A percentile compares a stretch with the other conserved stretches of the same genome.
These are phyloP conservation scores for Chelonoidis abingdonii DNA, from an alignment of 2,113 vertebrate genomes.

Conservation along the genomic window DNA sequence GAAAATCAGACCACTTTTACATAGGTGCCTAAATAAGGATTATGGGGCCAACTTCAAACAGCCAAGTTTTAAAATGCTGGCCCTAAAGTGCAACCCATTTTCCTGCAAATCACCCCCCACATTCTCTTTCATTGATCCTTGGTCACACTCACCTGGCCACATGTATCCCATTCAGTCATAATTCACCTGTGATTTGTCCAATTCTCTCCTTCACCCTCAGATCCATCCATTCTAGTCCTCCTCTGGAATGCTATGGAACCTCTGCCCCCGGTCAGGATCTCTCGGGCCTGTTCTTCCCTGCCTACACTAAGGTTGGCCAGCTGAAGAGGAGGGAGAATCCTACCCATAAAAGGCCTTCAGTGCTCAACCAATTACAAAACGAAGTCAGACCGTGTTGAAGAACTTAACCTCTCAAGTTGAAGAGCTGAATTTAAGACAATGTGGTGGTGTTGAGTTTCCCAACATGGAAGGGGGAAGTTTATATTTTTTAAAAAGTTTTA, in stretches of 20 bases:
- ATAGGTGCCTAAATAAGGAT: neutral
- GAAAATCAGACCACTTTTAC: neutral
- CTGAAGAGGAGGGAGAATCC: neutral
- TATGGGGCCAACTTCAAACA: neutral
- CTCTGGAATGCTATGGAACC: neutral
- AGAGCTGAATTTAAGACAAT: neutral
- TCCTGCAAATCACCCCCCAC: neutral
- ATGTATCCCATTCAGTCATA: neutral
- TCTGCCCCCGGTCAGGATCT: neutral
- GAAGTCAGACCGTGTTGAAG: neutral
- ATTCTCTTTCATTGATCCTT: neutral
- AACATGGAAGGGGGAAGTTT: neutral
- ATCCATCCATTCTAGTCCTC: too few relatives aligned
- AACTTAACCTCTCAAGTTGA: neutral
- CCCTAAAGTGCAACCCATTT: neutral
- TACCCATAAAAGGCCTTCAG: neutral
- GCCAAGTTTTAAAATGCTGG: neutral
- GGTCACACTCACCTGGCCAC: neutral
- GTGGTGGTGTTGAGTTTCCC: neutral
- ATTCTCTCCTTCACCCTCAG: neutral
- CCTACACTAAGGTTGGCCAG: neutral
- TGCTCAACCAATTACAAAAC: fast-evolving
- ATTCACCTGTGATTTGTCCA: neutral
- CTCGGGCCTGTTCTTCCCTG: neutral
- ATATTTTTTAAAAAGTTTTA: neutral